Percentiles rank a stretch among this genome's conserved stretches.
Conservation (phyloP, 2,113 vertebrate species). For the Microcebus ravelobensis region DNA sequence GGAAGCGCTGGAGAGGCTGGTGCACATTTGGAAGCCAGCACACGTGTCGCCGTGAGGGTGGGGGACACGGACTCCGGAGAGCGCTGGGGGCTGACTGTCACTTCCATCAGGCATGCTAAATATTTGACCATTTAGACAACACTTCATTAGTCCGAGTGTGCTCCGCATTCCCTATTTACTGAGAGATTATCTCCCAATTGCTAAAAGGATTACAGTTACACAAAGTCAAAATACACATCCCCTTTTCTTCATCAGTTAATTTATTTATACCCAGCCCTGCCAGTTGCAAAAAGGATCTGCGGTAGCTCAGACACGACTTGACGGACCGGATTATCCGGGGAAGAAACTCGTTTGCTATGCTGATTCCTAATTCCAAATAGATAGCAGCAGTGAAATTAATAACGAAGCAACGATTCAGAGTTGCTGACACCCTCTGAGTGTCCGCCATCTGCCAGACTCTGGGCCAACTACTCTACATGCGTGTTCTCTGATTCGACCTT, state of each 20-base stretch:
- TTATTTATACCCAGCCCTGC: constrained; percentile 36
- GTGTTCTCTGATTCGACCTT: constrained; percentile 13
- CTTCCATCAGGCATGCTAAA: constrained; percentile 27
- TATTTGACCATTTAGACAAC: constrained; percentile 52
- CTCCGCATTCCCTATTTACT: constrained; percentile 53
- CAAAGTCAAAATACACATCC: constrained; percentile 47
- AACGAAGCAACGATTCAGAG: not conserved
- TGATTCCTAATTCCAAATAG: not conserved
- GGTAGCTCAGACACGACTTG: not conserved
- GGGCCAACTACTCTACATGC: not conserved
- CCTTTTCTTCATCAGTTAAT: constrained; percentile 68
- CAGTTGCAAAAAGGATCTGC: not conserved
- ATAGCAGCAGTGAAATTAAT: constrained; percentile 20
- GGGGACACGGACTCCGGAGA: not conserved
- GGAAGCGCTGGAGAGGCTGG: not conserved
- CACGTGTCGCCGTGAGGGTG: not conserved
- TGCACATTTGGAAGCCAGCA: not conserved
- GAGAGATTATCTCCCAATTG: constrained; percentile 65
- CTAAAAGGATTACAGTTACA: constrained; percentile 60
- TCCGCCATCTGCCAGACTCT: not conserved
- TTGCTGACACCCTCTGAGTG: not conserved
- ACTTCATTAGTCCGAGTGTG: not conserved
- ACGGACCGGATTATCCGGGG: not conserved
- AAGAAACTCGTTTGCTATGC: not conserved
- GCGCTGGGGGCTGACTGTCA: not conserved